Evolutionary conservation across 2,797 vertebrate genomes (phyloP).

Genomic region (Mormyrus hasselquistii): DNA sequence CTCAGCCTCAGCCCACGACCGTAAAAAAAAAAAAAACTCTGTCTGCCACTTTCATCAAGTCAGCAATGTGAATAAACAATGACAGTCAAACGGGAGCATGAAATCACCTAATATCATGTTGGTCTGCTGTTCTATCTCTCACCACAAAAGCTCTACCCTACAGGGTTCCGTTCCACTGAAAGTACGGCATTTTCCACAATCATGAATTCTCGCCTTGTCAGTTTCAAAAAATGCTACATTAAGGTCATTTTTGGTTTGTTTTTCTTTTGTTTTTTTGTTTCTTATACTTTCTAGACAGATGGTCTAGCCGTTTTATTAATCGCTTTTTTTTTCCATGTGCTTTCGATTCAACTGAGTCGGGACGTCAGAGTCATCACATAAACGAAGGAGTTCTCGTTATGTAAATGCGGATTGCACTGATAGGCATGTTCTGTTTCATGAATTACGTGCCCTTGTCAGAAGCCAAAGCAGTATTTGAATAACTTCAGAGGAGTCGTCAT

Average conservation of each 20-base stretch:
- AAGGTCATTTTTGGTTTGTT: slow-evolving; percentile 52
- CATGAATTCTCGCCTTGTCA: slow-evolving; percentile 31
- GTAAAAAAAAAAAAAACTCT: slow-evolving; percentile 49
- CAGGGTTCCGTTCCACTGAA: slow-evolving; percentile 47
- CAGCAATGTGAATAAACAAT: slow-evolving; percentile 79
- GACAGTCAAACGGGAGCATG: slow-evolving; percentile 76
- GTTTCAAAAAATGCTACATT: slow-evolving; percentile 53
- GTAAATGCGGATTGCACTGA: slow-evolving; percentile 81
- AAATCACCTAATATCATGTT: slow-evolving; percentile 74
- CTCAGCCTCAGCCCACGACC: slow-evolving; percentile 49
- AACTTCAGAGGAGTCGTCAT: slow-evolving; percentile 88
- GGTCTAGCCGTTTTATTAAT: slow-evolving; percentile 58
- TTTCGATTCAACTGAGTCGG: slow-evolving; percentile 65
- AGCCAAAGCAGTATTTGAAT: slow-evolving; percentile 94
- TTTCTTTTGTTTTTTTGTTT: slow-evolving; percentile 33
- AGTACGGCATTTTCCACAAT: slow-evolving; percentile 28
- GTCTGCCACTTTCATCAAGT: slow-evolving; percentile 83
- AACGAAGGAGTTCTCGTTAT: slow-evolving; percentile 90
- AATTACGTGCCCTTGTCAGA: slow-evolving; percentile 91
- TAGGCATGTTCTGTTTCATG: slow-evolving; percentile 89
- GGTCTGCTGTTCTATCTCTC: slow-evolving; percentile 43
- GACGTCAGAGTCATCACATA: slow-evolving; percentile 83
- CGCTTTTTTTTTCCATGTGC: slow-evolving; percentile 37
- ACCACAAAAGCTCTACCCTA: slow-evolving; percentile 55
- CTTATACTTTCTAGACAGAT: slow-evolving; percentile 49